These are phyloP conservation scores for Adelosebastes latens DNA, from an alignment of 2,797 vertebrate species.

Conservation along the genomic window DNA sequence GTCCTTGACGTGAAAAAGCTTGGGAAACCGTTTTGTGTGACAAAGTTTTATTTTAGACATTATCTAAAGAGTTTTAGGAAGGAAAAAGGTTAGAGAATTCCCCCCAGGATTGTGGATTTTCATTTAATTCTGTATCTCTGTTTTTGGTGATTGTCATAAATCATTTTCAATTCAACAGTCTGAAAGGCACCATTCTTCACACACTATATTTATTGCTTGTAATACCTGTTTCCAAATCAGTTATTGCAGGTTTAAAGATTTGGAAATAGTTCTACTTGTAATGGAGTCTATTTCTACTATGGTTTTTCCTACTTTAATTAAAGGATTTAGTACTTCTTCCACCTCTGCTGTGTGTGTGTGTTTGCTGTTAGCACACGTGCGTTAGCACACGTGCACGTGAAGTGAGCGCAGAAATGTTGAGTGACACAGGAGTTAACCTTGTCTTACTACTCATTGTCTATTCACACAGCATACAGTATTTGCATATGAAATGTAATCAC, in stretches of 20 bases:
- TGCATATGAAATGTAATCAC: slow-evolving; percentile 77
- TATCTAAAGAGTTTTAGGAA: background rate
- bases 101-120: background rate
- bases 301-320: background rate
- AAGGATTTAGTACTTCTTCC: background rate
- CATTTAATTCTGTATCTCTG: background rate
- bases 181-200: fast-evolving
- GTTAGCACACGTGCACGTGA: background rate
- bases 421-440: slow-evolving; percentile 36
- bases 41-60: background rate
- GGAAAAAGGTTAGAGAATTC: no score
- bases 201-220: no score
- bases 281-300: background rate
- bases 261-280: background rate
- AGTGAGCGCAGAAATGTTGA: background rate
- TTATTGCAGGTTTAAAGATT: background rate
- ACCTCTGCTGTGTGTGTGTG: no score
- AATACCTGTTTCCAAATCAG: background rate
- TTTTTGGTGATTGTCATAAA: background rate
- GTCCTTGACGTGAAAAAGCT: no score
- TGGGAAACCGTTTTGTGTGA: background rate
- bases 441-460: slow-evolving; percentile 47
- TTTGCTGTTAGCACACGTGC: background rate
- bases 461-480: slow-evolving; percentile 51
- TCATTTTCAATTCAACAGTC: background rate